Base-by-base conservation (phyloP, 2,888 invertebrate species). In the Stegana nigrithorax region DNA sequence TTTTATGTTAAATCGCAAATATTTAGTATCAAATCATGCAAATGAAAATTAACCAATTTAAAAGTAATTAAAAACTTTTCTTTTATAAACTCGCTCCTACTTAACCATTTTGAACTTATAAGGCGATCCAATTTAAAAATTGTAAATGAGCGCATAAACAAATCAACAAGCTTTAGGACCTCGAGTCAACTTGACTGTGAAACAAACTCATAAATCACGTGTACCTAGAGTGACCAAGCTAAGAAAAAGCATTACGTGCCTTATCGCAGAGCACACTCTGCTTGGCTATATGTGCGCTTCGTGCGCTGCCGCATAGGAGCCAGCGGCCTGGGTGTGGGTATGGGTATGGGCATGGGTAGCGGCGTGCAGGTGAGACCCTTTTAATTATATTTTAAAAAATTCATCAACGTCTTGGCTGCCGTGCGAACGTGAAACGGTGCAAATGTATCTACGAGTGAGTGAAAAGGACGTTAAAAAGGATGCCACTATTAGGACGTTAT, bases 401-500 rank as follows among this genome's bases (percentile, higher is more conserved):
- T 50, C 62, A 61, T 60, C 50, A 59, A 59, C 59, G 32, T 32
- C 21, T 7, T 25, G 7, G 53, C 29, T 17, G 10, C 26, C 17
- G 23, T 4, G 12, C 8, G 21, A 29, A 4, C 8, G 10, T 12
- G 23, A 44, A 44, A 58, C 44, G 44, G 58, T 44, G 29, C 27
- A 42, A 44, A 44, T 4, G 14, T 25, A 19, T 42, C 10, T 12
- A 29, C 17, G n/a, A 57, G 14, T n/a, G 1, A 7, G 25, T 12
- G 10, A 55, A 32, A 27, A 39, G 39, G 39, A 39, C 42, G 63
- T 65, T n/a, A 36, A 36, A 36, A 62, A 70, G 79, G 75, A 79
- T 77, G 67, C 75, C 70, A 73, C 78, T 75, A 79, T 80, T 79
- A 78, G 72, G 78, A 65, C 75, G 70, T 72, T 72, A 79, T 76